These are phyloP conservation scores for Pyrocephalus nanus DNA, from an alignment of 2,797 vertebrate species.

Conservation along the genomic window DNA sequence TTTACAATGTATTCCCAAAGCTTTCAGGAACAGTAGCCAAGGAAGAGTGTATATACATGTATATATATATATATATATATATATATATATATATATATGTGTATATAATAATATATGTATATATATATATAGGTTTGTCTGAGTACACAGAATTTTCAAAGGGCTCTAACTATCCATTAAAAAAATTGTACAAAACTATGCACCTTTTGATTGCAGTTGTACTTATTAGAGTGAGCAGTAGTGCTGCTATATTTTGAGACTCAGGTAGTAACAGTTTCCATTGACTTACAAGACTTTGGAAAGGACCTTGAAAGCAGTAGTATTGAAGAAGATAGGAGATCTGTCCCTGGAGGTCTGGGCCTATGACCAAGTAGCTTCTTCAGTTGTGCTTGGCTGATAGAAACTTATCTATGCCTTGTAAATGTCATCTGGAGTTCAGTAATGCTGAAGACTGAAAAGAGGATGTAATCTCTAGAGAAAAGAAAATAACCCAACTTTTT, in stretches of 20 bases:
- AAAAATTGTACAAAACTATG: background rate
- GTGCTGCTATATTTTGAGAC: background rate
- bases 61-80: background rate
- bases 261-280: background rate
- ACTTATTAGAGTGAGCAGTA: background rate
- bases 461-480: background rate
- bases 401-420: background rate
- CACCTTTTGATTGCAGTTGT: background rate
- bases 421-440: background rate
- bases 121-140: background rate
- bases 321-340: background rate
- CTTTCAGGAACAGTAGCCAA: background rate
- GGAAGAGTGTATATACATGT: rapidly evolving
- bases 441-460: background rate
- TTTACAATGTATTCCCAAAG: background rate
- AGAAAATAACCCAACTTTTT: background rate
- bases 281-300: background rate
- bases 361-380: background rate
- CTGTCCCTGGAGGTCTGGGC: background rate
- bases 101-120: background rate
- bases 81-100: background rate
- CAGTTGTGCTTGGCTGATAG: background rate
- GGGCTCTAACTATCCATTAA: background rate
- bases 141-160: background rate
- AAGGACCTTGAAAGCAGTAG: background rate